Conservation (phyloP, 2,888 invertebrate genomes). For the Xestia ashworthii region DNA sequence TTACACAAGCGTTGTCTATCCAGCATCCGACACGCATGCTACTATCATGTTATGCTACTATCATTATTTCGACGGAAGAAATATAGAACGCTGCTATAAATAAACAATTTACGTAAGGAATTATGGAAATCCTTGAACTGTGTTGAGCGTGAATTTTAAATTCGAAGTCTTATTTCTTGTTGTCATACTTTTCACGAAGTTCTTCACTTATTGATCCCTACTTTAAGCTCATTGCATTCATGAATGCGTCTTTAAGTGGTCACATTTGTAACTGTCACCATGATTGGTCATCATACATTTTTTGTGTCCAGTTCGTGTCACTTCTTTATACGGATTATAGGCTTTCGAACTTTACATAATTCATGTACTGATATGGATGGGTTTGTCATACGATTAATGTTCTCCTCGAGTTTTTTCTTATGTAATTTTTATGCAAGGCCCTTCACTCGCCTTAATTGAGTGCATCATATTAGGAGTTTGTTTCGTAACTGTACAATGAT, state of each 20-base stretch:
- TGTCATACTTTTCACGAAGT: conserved; percentile 26
- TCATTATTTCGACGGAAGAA: not conserved
- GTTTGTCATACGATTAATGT: conserved; percentile 65
- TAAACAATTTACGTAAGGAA: conserved; percentile 18
- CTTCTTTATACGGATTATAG: conserved; percentile 67
- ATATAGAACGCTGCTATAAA: conserved; percentile 2
- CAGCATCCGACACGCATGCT: too few species aligned
- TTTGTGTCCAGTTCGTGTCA: conserved; percentile 59
- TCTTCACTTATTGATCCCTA: conserved; percentile 49
- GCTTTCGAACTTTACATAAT: conserved; percentile 69
- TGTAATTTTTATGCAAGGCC: conserved; percentile 64
- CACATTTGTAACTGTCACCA: conserved; percentile 72
- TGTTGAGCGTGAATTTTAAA: conserved; percentile 13
- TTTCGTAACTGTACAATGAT: conserved; percentile 49
- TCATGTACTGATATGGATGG: conserved; percentile 63
- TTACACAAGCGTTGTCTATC: too few species aligned
- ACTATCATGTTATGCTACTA: too few species aligned
- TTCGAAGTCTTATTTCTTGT: conserved; percentile 18
- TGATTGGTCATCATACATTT: conserved; percentile 69
- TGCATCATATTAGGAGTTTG: conserved; percentile 57
- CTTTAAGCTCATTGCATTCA: conserved; percentile 47
- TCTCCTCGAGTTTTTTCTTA: conserved; percentile 54
- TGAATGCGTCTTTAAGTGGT: conserved; percentile 58
- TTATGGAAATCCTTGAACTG: conserved; percentile 17
- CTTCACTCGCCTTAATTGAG: conserved; percentile 58